phyloP scores from a whole-genome alignment of 2,797 vertebrate genomes.

The Synaphobranchus kaupii region DNA sequence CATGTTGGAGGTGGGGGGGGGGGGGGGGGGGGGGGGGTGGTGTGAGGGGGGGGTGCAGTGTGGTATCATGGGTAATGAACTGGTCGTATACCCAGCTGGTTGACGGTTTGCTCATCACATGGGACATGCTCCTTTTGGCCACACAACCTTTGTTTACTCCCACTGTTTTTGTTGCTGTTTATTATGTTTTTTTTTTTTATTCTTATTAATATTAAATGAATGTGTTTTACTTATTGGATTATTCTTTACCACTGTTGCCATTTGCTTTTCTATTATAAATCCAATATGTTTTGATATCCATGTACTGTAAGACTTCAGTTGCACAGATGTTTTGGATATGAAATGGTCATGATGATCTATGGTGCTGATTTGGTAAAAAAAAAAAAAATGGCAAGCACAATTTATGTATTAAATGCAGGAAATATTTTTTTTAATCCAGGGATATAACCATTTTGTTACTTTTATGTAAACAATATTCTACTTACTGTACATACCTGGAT shows the following conservation, averaged over 20 bases:
- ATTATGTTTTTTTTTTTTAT: background rate
- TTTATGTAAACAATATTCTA: slow-evolving; percentile 2
- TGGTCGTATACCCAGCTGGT: background rate
- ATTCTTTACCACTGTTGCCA: background rate
- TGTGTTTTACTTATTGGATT: background rate
- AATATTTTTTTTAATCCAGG: background rate
- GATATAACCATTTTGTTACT: slow-evolving; percentile 15
- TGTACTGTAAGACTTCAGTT: slow-evolving; percentile 15
- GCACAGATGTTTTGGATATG: background rate
- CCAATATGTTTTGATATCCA: background rate
- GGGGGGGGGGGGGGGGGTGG: no score
- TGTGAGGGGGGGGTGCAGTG: background rate
- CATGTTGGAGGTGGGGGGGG: background rate
- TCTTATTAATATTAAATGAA: background rate
- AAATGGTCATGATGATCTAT: background rate
- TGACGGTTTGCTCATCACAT: background rate
- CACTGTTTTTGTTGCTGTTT: background rate
- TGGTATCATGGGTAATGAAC: background rate
- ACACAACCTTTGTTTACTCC: background rate
- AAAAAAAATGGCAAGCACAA: background rate
- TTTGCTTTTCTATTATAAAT: background rate
- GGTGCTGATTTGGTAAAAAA: background rate
- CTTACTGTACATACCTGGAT: background rate
- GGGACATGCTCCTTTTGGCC: background rate
- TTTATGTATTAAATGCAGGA: background rate